Conservation (phyloP, 2,113 vertebrate genomes). For the Dasypus novemcinctus region DNA sequence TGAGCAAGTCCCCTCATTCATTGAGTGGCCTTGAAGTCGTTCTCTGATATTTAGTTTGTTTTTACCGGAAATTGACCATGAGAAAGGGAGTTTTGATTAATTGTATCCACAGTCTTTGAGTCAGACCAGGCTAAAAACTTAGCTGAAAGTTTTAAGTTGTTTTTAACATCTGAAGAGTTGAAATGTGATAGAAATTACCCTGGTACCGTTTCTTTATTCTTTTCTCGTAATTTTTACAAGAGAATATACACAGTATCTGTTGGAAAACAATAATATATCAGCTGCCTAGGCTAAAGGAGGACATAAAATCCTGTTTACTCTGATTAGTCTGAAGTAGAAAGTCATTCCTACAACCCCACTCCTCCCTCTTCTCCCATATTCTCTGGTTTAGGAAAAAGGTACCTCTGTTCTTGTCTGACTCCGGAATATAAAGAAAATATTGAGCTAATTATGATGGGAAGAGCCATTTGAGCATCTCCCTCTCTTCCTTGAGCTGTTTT, state of each 20-base stretch:
- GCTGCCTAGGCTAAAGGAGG: neutral
- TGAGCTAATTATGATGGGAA: slow-evolving; percentile 19
- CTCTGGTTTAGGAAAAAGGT: slow-evolving; percentile 42
- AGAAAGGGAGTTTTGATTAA: slow-evolving; percentile 40
- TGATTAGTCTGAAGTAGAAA: slow-evolving; percentile 47
- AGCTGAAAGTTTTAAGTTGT: slow-evolving; percentile 49
- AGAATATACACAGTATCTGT: slow-evolving; percentile 30
- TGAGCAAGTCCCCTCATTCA: neutral
- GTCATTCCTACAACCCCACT: neutral
- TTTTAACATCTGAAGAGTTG: slow-evolving; percentile 47
- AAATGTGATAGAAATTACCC: slow-evolving; percentile 40
- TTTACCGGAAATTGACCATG: slow-evolving; percentile 33
- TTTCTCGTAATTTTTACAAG: neutral
- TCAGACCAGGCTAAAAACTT: slow-evolving; percentile 49
- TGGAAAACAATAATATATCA: slow-evolving; percentile 32
- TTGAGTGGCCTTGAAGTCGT: slow-evolving; percentile 45
- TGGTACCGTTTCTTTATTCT: slow-evolving; percentile 13
- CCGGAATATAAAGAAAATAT: slow-evolving; percentile 48
- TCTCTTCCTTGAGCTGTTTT: slow-evolving; percentile 31
- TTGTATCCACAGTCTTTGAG: slow-evolving; percentile 22
- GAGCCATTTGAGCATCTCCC: slow-evolving; percentile 15
- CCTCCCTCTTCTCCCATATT: slow-evolving; percentile 14
- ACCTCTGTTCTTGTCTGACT: slow-evolving; percentile 47
- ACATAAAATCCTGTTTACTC: slow-evolving; percentile 34
- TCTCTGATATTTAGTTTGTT: slow-evolving; percentile 46